Conservation (phyloP, 2,113 vertebrate genomes). For the Antigone vipio region DNA sequence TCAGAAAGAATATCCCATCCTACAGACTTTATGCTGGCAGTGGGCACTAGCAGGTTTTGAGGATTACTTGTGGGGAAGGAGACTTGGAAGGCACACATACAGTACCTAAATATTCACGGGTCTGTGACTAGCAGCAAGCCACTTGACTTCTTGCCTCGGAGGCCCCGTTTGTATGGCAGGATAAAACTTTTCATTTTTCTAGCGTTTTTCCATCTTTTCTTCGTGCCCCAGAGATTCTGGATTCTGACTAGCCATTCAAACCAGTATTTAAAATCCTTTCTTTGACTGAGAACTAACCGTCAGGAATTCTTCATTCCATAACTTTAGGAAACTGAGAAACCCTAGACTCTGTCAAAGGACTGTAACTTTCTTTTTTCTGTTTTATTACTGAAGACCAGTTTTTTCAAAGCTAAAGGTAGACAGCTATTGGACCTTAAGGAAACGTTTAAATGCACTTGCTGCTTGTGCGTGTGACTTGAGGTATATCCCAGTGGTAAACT, state of each 20-base stretch:
- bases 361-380: not conserved
- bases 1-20: not conserved
- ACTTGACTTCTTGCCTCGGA: not conserved
- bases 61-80: not conserved
- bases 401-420: not conserved
- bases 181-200: not conserved
- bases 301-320: not conserved
- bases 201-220: not conserved
- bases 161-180: not conserved
- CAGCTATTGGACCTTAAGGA: not conserved
- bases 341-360: not conserved
- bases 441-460: not conserved
- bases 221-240: not conserved
- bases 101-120: not conserved
- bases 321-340: not conserved
- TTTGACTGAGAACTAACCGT: not conserved
- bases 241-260: not conserved
- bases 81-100: not conserved
- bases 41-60: not conserved
- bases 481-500: not conserved
- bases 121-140: not conserved
- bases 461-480: not conserved
- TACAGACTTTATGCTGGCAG: not conserved
- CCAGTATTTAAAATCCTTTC: not conserved
- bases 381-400: not conserved